phyloP scores from a whole-genome alignment of 2,797 vertebrate species.

The Poecile montanus region DNA sequence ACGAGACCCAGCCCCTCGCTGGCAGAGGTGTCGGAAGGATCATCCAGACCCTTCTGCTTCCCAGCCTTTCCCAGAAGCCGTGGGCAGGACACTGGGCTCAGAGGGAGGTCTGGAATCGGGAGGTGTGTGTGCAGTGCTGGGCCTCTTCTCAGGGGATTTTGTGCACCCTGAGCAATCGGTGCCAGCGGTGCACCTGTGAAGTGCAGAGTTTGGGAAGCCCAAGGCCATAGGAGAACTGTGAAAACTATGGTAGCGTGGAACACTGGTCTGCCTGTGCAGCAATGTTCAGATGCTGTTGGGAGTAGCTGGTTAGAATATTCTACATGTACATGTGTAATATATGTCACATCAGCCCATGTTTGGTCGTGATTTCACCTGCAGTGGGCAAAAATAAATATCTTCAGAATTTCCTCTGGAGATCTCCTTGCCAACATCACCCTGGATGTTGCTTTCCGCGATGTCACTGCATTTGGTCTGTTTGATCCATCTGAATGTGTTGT shows the following conservation, averaged over 20 bases:
- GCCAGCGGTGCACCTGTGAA: accelerated
- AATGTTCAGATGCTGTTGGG: neutral
- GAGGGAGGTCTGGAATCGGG: accelerated
- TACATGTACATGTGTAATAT: neutral
- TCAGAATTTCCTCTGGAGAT: neutral
- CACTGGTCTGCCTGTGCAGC: neutral
- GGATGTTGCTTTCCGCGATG: neutral
- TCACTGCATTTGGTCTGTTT: neutral
- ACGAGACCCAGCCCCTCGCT: accelerated
- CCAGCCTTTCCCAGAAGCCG: neutral
- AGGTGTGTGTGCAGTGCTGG: accelerated
- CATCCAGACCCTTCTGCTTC: neutral
- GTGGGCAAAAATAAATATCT: neutral
- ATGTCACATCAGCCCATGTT: neutral
- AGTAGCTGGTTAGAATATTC: neutral
- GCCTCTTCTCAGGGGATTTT: neutral
- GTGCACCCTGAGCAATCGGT: neutral
- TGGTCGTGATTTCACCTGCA: neutral
- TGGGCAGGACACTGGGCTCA: neutral
- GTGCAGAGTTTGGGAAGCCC: neutral
- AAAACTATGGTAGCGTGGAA: neutral
- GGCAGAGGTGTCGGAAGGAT: neutral
- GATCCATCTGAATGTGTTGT: neutral
- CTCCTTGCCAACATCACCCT: neutral
- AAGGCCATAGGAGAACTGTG: neutral